Percentiles rank a stretch among this genome's conserved stretches.
Conservation (phyloP, 2,797 vertebrate genomes). For the Anniella stebbinsi region DNA sequence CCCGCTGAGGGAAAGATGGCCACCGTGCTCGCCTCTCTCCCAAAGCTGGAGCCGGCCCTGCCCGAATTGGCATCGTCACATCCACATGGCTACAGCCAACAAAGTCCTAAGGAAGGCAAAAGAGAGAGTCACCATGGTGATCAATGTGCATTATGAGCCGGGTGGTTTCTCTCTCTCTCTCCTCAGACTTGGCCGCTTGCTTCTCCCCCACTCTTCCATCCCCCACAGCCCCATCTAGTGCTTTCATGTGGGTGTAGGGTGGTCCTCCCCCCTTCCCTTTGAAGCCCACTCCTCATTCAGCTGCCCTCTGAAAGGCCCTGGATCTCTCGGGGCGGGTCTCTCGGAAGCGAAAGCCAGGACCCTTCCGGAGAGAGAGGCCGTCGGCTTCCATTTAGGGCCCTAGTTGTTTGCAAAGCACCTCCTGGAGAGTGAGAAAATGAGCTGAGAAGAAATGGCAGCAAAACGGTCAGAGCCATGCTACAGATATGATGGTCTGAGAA, state of each 20-base stretch:
- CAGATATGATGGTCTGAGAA: too few relatives aligned
- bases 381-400: neutral
- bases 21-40: too few relatives aligned
- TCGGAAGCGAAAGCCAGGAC: neutral
- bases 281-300: neutral
- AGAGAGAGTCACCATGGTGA: too few relatives aligned
- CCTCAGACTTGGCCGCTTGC: neutral
- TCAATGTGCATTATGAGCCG: too few relatives aligned
- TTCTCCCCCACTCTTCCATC: neutral
- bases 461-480: too few relatives aligned
- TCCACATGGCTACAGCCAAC: too few relatives aligned
- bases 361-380: neutral
- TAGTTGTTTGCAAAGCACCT: neutral
- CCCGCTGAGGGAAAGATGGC: too few relatives aligned
- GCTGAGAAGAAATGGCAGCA: neutral
- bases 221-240: neutral
- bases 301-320: too few relatives aligned
- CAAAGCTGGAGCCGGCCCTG: too few relatives aligned
- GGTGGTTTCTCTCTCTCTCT: too few relatives aligned
- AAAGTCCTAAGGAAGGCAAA: neutral
- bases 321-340: neutral
- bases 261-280: neutral
- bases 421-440: neutral
- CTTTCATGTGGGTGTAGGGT: too few relatives aligned
- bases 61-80: too few relatives aligned